Conservation (phyloP, 2,113 vertebrate species). For the Syrrhaptes paradoxus region DNA sequence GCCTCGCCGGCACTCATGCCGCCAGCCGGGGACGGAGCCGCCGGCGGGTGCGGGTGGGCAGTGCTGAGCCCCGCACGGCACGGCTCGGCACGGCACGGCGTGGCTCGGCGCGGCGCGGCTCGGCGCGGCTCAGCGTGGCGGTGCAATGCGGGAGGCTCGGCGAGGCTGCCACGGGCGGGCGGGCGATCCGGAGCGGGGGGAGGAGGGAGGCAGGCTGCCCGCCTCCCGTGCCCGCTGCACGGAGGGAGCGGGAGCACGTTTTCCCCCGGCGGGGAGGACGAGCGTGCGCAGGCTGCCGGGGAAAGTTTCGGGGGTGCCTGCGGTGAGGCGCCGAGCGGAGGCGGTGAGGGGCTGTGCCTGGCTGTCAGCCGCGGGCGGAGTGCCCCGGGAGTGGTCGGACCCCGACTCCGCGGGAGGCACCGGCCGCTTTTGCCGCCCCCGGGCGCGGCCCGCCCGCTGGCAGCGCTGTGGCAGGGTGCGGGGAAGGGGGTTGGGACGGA, state of each 20-base stretch:
- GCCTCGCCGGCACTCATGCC: slow-evolving; percentile 91
- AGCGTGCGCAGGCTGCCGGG: not conserved
- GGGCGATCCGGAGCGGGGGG: not conserved
- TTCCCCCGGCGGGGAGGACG: not conserved
- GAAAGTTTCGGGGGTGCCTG: slow-evolving; percentile 41
- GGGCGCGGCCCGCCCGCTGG: not conserved
- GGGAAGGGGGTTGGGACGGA: not conserved
- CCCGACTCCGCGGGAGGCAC: not conserved
- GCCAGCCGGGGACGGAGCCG: slow-evolving; percentile 19
- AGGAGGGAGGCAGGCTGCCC: not conserved
- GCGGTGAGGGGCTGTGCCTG: not conserved
- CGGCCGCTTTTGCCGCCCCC: not conserved
- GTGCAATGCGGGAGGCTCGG: slow-evolving; percentile 36
- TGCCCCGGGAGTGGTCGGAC: not conserved
- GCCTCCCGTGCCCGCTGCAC: slow-evolving; percentile 7
- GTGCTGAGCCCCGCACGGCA: slow-evolving; percentile 4
- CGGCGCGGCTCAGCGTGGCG: not conserved
- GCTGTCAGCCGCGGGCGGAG: not conserved
- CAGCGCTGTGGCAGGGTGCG: not conserved
- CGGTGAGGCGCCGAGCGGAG: not conserved
- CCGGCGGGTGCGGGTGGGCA: not conserved
- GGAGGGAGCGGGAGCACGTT: not conserved
- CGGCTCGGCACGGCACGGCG: not conserved
- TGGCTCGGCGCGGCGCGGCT: not conserved
- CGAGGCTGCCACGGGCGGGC: not conserved